phyloP scores from a whole-genome alignment of 2,888 invertebrate genomes.

The Habroteleia sp. region DNA sequence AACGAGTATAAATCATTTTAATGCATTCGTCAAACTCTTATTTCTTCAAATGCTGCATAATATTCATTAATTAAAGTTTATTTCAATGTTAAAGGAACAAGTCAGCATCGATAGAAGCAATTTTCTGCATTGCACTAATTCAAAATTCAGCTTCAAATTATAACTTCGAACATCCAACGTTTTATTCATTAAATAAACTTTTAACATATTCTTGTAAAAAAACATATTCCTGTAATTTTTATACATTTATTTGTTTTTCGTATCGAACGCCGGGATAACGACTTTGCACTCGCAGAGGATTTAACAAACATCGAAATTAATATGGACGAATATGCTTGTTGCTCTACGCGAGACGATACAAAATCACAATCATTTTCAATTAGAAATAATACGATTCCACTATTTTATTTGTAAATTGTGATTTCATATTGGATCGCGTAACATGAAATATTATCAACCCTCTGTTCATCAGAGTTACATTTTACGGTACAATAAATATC shows the following conservation, averaged over 20 bases:
- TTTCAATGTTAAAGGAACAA: too few species aligned
- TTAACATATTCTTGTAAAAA: conserved; percentile 29
- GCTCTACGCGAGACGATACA: conserved; percentile 9
- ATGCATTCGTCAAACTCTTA: too few species aligned
- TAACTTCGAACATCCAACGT: too few species aligned
- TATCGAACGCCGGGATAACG: conserved; percentile 5
- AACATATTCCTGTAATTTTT: too few species aligned
- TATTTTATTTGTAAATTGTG: conserved; percentile 34
- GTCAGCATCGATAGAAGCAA: too few species aligned
- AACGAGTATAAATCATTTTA: too few species aligned
- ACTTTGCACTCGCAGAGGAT: conserved; percentile 11
- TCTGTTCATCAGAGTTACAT: background rate
- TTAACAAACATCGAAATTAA: conserved; percentile 48
- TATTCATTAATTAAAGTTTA: too few species aligned
- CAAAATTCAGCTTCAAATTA: too few species aligned
- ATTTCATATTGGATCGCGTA: conserved; percentile 14
- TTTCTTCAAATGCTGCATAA: too few species aligned
- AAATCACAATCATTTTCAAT: conserved; percentile 48
- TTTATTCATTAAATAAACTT: too few species aligned
- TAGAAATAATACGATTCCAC: conserved; percentile 41
- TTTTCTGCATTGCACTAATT: too few species aligned
- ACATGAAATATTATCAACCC: conserved; percentile 15
- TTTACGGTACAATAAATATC: background rate
- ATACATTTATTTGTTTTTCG: conserved; percentile 30
- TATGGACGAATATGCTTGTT: conserved; percentile 23